A percentile compares a stretch with the other conserved stretches of the same genome.
These are phyloP conservation scores for Cheirogaleus major DNA, from an alignment of 2,797 vertebrate species.

Conservation along the genomic window DNA sequence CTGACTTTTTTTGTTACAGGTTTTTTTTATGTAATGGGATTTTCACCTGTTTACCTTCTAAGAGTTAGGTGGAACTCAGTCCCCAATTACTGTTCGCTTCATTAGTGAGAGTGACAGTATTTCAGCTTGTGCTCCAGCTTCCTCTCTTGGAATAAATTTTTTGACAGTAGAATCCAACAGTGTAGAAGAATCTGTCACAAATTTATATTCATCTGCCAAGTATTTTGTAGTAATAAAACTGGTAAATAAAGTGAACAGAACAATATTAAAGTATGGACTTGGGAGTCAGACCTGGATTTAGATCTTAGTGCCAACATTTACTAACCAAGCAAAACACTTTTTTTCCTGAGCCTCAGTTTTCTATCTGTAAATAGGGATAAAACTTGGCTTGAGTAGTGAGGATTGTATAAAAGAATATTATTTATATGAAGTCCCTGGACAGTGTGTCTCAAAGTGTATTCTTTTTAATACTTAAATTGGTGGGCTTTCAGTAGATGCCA, in stretches of 20 bases:
- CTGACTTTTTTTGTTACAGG: neutral
- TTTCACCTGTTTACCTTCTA: conserved; percentile 10
- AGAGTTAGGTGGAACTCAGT: conserved; percentile 10
- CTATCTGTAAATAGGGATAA: conserved; percentile 3
- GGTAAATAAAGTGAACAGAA: neutral
- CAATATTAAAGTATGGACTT: conserved; percentile 11
- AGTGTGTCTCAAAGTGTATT: conserved; percentile 21
- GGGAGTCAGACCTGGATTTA: conserved; percentile 1
- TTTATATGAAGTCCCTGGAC: neutral
- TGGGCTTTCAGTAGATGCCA: neutral
- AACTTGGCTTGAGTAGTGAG: conserved; percentile 20
- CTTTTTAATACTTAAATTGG: conserved; percentile 19
- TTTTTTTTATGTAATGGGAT: neutral
- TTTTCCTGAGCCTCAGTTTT: neutral
- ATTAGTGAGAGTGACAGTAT: neutral
- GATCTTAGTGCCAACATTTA: neutral
- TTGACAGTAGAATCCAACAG: neutral
- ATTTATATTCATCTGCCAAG: neutral
- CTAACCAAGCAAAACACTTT: conserved; percentile 6
- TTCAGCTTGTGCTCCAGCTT: neutral
- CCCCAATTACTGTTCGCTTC: neutral
- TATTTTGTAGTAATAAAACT: conserved; percentile 29
- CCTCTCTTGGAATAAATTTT: neutral
- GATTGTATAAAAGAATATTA: neutral
- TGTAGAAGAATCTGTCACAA: neutral